Evolutionary conservation across 2,113 vertebrate genomes (phyloP).

Genomic region (Gopherus flavomarginatus): DNA sequence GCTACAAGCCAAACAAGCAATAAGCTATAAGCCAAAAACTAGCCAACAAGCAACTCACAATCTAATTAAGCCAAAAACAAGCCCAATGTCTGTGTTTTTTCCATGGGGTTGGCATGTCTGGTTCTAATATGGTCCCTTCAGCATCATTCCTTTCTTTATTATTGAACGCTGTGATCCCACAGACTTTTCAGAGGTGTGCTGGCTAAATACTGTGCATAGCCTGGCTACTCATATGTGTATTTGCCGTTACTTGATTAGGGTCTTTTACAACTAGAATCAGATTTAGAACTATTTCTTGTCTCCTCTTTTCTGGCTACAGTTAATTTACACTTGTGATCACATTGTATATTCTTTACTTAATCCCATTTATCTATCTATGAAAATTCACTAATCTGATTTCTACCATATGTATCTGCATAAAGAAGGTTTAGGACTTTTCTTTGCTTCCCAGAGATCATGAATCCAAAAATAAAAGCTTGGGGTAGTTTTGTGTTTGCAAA

Average conservation of each 20-base stretch:
- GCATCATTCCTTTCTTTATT: fast-evolving
- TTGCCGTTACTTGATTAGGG: not conserved
- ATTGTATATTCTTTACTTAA: not conserved
- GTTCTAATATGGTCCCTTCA: not conserved
- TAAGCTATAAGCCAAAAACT: too few species aligned
- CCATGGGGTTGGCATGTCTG: too few species aligned
- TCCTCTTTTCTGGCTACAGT: not conserved
- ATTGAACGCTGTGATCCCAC: not conserved
- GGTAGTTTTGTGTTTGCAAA: not conserved
- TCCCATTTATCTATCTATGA: not conserved
- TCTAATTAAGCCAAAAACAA: too few species aligned
- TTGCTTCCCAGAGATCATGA: not conserved
- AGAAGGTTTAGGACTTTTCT: not conserved
- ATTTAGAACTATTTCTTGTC: not conserved
- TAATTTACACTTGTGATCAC: not conserved
- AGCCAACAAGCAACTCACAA: too few species aligned
- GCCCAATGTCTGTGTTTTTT: too few species aligned
- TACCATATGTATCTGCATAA: not conserved
- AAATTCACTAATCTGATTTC: not conserved
- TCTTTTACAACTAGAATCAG: not conserved
- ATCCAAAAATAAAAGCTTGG: not conserved
- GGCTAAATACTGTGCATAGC: not conserved
- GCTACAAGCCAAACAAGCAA: too few species aligned
- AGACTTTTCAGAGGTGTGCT: not conserved
- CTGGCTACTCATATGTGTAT: not conserved